A percentile compares a stretch with the other conserved stretches of the same genome.
Evolutionary conservation across 2,113 vertebrate species (phyloP).

Genomic region (Chamaea fasciata): DNA sequence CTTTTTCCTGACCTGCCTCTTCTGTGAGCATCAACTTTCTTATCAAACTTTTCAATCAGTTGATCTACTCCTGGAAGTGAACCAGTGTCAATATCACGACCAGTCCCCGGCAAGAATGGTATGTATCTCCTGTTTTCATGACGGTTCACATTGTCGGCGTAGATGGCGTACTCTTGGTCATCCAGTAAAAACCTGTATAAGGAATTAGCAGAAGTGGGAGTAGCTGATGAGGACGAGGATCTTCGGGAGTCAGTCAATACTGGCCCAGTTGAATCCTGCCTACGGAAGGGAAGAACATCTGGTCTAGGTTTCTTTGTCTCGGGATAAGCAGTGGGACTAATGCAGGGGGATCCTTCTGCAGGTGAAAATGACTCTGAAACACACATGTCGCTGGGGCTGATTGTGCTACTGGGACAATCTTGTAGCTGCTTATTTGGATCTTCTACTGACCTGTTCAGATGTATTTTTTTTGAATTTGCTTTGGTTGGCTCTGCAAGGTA

Average conservation of each 20-base stretch:
- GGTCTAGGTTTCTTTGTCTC: slow-evolving; percentile 78
- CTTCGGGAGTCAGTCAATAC: slow-evolving; percentile 76
- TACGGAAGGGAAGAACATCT: slow-evolving; percentile 86
- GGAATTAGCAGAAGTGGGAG: slow-evolving; percentile 72
- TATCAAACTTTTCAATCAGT: slow-evolving; percentile 92
- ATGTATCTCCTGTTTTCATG: slow-evolving; percentile 95
- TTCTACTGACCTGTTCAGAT: slow-evolving; percentile 51
- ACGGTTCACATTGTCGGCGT: slow-evolving; percentile 88
- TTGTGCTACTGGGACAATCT: slow-evolving; percentile 39
- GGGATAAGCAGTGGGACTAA: slow-evolving; percentile 57
- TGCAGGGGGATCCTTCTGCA: slow-evolving; percentile 29
- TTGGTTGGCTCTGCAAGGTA: slow-evolving; percentile 63
- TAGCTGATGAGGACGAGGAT: slow-evolving; percentile 80
- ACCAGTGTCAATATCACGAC: slow-evolving; percentile 91
- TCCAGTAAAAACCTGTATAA: slow-evolving; percentile 75
- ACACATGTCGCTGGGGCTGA: slow-evolving; percentile 38
- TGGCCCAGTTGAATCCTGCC: slow-evolving; percentile 83
- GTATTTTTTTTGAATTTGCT: slow-evolving; percentile 36
- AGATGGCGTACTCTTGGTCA: slow-evolving; percentile 85
- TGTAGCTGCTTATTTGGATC: slow-evolving; percentile 54
- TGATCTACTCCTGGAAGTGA: slow-evolving; percentile 88
- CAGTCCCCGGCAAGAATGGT: slow-evolving; percentile 90
- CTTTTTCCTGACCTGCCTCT: slow-evolving; percentile 85
- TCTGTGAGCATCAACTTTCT: slow-evolving; percentile 76
- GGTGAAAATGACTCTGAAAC: slow-evolving; percentile 51